Conservation (phyloP, 2,113 vertebrate species). For the Hemiprocne comata region DNA sequence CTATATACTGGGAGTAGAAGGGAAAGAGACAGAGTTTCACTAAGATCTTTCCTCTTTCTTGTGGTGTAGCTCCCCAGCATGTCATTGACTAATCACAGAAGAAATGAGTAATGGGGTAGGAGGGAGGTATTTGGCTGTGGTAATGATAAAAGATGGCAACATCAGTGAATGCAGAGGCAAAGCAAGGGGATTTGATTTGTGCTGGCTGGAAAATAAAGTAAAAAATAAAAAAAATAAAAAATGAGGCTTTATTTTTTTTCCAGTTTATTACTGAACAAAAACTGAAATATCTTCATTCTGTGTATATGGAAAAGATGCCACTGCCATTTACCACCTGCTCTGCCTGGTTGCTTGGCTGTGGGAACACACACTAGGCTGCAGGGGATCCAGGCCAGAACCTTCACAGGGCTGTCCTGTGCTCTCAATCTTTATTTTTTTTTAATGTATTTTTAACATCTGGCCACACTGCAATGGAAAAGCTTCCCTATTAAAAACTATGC, state of each 20-base stretch:
- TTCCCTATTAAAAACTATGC: neutral
- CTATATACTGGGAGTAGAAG: neutral
- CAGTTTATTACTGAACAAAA: neutral
- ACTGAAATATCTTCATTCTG: neutral
- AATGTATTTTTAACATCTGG: neutral
- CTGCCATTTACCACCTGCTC: neutral
- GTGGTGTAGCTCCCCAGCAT: neutral
- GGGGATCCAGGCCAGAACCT: accelerated
- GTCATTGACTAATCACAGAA: neutral
- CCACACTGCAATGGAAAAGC: neutral
- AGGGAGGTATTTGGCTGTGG: neutral
- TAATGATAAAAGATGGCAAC: neutral
- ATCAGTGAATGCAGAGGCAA: neutral
- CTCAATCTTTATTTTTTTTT: neutral
- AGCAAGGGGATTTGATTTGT: neutral
- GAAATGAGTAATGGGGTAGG: neutral
- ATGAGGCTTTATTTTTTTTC: neutral
- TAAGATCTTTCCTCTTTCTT: neutral
- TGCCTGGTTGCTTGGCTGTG: neutral
- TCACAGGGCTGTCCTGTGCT: neutral
- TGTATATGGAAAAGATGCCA: neutral
- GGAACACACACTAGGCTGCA: neutral
- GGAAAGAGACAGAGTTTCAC: neutral
- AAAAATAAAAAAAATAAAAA: neutral
- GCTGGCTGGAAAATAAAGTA: neutral